Percentiles rank a stretch among this genome's conserved stretches.
These are phyloP conservation scores for Zosterops borbonicus DNA, from an alignment of 2,113 vertebrate species.

Conservation along the genomic window DNA sequence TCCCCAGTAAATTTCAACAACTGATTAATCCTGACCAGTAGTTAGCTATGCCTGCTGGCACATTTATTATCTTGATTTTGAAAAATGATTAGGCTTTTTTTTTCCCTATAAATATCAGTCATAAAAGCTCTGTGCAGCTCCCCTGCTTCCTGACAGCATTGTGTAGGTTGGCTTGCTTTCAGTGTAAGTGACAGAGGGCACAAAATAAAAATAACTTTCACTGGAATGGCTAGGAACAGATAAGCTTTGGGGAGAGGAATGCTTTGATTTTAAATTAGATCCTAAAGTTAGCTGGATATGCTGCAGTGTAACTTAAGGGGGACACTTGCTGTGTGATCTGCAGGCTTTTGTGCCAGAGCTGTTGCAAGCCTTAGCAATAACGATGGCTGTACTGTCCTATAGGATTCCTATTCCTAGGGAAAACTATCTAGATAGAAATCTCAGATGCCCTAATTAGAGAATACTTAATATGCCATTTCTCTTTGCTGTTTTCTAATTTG, in stretches of 20 bases:
- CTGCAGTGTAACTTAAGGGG: background rate
- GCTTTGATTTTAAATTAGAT: slow-evolving; percentile 53
- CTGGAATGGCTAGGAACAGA: slow-evolving; percentile 21
- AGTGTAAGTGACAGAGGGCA: slow-evolving; percentile 21
- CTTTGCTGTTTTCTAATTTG: background rate
- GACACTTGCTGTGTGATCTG: background rate
- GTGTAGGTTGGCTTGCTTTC: slow-evolving; percentile 43
- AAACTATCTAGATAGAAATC: background rate
- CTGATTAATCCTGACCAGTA: background rate
- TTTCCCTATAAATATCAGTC: background rate
- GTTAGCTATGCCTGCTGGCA: background rate
- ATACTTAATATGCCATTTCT: background rate
- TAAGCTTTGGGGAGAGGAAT: slow-evolving; percentile 23
- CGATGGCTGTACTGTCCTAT: background rate
- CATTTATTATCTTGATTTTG: background rate
- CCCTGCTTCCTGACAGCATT: slow-evolving; percentile 5
- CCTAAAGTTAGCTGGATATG: slow-evolving; percentile 18
- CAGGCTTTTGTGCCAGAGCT: background rate
- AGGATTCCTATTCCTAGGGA: background rate
- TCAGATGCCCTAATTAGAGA: background rate
- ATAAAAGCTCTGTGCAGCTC: background rate
- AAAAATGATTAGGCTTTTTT: background rate
- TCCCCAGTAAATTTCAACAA: background rate
- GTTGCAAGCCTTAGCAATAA: background rate
- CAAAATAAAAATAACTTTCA: slow-evolving; percentile 55